A percentile compares a stretch with the other conserved stretches of the same genome.
phyloP scores from a whole-genome alignment of 2,797 vertebrate genomes.

The Rhincodon typus region DNA sequence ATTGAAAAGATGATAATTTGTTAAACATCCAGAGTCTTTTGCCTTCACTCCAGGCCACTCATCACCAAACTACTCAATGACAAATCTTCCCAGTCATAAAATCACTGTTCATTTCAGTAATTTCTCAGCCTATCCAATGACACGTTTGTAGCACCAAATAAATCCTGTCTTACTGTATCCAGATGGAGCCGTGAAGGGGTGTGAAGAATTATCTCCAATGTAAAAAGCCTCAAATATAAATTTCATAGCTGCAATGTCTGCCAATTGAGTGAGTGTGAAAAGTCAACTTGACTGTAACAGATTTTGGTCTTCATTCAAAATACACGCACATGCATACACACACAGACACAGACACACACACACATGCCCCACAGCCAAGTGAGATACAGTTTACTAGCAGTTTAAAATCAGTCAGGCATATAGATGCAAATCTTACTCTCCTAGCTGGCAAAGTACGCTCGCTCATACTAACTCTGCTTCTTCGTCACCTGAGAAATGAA shows the following conservation, averaged over 20 bases:
- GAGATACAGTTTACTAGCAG: constrained; percentile 13
- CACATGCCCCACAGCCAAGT: background rate
- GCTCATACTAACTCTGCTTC: background rate
- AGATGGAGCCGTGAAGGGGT: constrained; percentile 15
- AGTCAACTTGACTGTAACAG: background rate
- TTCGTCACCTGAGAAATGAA: background rate
- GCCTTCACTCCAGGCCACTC: background rate
- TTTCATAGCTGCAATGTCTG: constrained; percentile 11
- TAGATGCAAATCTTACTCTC: background rate
- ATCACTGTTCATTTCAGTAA: background rate
- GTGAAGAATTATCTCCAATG: constrained; percentile 13
- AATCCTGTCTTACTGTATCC: background rate
- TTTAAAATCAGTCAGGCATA: background rate
- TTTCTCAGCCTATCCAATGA: background rate
- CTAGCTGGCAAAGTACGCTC: background rate
- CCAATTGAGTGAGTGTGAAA: background rate
- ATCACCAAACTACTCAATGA: background rate
- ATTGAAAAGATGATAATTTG: background rate
- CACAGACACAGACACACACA: too few species aligned
- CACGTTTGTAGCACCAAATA: constrained; percentile 9
- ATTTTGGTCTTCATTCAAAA: constrained; percentile 31
- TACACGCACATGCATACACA: background rate
- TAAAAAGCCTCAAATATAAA: constrained; percentile 24
- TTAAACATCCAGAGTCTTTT: background rate
- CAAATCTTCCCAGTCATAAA: background rate